A percentile compares a stretch with the other conserved stretches of the same genome.
These are phyloP conservation scores for Rhombomys opimus DNA, from an alignment of 2,113 vertebrate genomes.

Conservation along the genomic window DNA sequence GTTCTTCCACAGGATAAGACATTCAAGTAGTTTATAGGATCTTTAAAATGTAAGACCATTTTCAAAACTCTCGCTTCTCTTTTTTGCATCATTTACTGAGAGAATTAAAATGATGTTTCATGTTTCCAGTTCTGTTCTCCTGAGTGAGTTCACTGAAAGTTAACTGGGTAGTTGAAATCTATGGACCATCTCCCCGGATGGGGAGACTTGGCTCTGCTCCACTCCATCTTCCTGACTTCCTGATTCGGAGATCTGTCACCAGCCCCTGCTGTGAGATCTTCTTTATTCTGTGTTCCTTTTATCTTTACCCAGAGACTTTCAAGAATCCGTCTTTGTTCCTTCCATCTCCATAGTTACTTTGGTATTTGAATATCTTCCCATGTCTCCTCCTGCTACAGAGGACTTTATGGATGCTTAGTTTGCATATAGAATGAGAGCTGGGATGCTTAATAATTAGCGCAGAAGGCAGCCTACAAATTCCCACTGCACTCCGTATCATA, in stretches of 20 bases:
- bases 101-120: slow-evolving; percentile 72
- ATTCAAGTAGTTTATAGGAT: slow-evolving; percentile 64
- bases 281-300: slow-evolving; percentile 79
- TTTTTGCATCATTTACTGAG: slow-evolving; percentile 73
- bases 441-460: slow-evolving; percentile 74
- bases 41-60: slow-evolving; percentile 48
- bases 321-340: slow-evolving; percentile 78
- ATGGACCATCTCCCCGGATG: slow-evolving; percentile 66
- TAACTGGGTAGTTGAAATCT: slow-evolving; percentile 75
- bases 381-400: slow-evolving; percentile 51
- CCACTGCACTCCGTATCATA: slow-evolving; percentile 60
- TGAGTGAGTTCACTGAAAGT: slow-evolving; percentile 75
- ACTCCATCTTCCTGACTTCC: slow-evolving; percentile 77
- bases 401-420: slow-evolving; percentile 71
- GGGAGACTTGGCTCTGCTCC: slow-evolving; percentile 59
- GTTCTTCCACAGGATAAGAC: slow-evolving; percentile 41
- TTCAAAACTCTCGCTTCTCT: slow-evolving; percentile 68
- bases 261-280: slow-evolving; percentile 69
- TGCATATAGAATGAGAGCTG: slow-evolving; percentile 77
- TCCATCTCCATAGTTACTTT: slow-evolving; percentile 77
- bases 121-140: slow-evolving; percentile 70
- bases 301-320: slow-evolving; percentile 79
- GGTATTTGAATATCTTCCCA: slow-evolving; percentile 74
- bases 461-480: slow-evolving; percentile 63
- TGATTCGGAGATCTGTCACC: slow-evolving; percentile 77